A percentile compares a stretch with the other conserved stretches of the same genome.
Evolutionary conservation across 2,113 vertebrate species (phyloP).

Genomic region (Eonycteris spelaea): DNA sequence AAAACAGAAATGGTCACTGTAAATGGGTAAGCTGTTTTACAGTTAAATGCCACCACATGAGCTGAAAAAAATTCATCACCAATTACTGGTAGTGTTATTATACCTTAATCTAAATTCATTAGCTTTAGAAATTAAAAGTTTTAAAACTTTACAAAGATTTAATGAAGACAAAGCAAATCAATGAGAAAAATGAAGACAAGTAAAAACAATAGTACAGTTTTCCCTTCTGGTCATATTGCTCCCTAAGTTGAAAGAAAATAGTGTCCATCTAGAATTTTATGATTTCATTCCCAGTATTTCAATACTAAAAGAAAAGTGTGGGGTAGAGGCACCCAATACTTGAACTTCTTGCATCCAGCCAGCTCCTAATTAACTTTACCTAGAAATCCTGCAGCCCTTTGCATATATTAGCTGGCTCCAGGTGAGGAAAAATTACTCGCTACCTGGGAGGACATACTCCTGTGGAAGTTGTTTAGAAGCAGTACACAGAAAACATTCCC

Average conservation of each 20-base stretch:
- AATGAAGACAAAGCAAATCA: not conserved
- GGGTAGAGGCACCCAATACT: not conserved
- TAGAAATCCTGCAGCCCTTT: not conserved
- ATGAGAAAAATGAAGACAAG: not conserved
- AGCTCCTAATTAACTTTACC: not conserved
- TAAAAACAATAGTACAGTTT: not conserved
- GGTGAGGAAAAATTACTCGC: not conserved
- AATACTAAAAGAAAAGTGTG: not conserved
- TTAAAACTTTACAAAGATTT: not conserved
- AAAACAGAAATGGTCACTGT: not conserved
- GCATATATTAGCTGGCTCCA: not conserved
- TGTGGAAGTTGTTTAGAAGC: not conserved
- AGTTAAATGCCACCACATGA: not conserved
- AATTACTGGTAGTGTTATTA: slow-evolving; percentile 19
- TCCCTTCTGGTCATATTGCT: not conserved
- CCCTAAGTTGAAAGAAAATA: not conserved
- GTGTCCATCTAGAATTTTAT: not conserved
- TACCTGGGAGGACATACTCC: not conserved
- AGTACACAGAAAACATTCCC: not conserved
- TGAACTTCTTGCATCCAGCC: not conserved
- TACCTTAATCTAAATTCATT: slow-evolving; percentile 25
- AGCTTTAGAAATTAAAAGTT: slow-evolving; percentile 46
- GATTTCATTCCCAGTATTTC: not conserved
- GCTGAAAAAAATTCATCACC: slow-evolving; percentile 15
- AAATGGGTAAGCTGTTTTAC: not conserved